Percentiles rank a stretch among this genome's conserved stretches.
Conservation (phyloP, 2,888 invertebrate species). For the Cephus pulcher region DNA sequence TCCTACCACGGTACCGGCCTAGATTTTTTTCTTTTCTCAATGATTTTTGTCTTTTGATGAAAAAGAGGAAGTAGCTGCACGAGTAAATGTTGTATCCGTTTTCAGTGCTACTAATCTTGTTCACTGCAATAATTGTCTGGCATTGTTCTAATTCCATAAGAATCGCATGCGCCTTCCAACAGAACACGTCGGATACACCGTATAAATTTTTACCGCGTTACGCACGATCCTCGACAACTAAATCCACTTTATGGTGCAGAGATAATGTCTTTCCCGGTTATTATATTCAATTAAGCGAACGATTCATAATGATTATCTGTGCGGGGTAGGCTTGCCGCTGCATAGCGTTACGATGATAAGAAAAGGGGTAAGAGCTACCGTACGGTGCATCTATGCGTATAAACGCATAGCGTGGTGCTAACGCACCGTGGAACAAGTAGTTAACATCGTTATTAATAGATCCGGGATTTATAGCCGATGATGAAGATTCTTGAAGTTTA, state of each 20-base stretch:
- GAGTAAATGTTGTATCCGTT: background rate
- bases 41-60: background rate
- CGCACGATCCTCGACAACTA: background rate
- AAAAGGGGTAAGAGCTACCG: background rate
- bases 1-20: background rate
- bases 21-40: background rate
- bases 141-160: background rate
- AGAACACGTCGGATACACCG: background rate
- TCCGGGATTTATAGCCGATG: slow-evolving; percentile 1
- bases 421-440: background rate
- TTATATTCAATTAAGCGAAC: slow-evolving; percentile 7
- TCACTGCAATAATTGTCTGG: background rate
- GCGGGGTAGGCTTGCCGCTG: background rate
- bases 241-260: background rate
- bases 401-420: background rate
- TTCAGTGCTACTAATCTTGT: background rate
- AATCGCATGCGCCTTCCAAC: background rate
- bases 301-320: slow-evolving; percentile 3
- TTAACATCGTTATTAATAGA: background rate
- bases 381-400: background rate
- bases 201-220: background rate
- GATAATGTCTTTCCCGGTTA: slow-evolving; percentile 1
- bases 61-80: background rate
- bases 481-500: background rate
- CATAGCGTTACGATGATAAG: background rate